phyloP scores from a whole-genome alignment of 2,888 invertebrate genomes.

The Rosalia funebris region DNA sequence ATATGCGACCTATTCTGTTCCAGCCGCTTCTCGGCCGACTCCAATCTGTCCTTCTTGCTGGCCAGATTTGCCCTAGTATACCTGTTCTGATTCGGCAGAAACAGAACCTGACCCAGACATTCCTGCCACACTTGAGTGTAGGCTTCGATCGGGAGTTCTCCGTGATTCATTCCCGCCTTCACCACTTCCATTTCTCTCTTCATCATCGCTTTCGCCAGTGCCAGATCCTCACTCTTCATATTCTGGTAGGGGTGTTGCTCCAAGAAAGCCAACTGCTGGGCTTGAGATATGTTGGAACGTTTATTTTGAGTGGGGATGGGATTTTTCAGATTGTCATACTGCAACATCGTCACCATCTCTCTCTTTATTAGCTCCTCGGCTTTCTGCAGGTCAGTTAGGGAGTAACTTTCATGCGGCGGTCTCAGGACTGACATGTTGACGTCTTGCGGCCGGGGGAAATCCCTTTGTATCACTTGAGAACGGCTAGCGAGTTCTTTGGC shows the following conservation, averaged over 20 bases:
- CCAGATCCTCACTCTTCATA: conserved; percentile 74
- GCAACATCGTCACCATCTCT: conserved; percentile 96
- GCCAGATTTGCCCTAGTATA: conserved; percentile 95
- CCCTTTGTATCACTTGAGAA: conserved; percentile 84
- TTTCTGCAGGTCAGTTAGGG: conserved; percentile 88
- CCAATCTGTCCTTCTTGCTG: conserved; percentile 94
- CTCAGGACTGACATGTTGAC: conserved; percentile 86
- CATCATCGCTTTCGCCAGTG: conserved; percentile 73
- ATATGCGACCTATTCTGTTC: conserved; percentile 96
- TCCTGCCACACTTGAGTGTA: conserved; percentile 93
- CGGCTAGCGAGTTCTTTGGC: conserved; percentile 78
- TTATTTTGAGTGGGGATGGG: conserved; percentile 69
- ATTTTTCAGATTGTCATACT: conserved; percentile 87
- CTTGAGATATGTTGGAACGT: conserved; percentile 69
- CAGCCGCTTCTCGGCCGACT: conserved; percentile 90
- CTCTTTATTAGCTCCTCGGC: conserved; percentile 96
- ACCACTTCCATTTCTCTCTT: conserved; percentile 89
- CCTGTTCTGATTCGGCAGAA: conserved; percentile 76
- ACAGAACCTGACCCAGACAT: conserved; percentile 91
- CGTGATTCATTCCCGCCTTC: conserved; percentile 93
- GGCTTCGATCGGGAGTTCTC: conserved; percentile 89
- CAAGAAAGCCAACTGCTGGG: conserved; percentile 82
- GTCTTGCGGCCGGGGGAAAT: conserved; percentile 84
- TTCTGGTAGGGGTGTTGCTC: conserved; percentile 88
- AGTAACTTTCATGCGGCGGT: conserved; percentile 78